These are phyloP conservation scores for Oreochromis mossambicus DNA, from an alignment of 2,797 vertebrate genomes.

Conservation along the genomic window DNA sequence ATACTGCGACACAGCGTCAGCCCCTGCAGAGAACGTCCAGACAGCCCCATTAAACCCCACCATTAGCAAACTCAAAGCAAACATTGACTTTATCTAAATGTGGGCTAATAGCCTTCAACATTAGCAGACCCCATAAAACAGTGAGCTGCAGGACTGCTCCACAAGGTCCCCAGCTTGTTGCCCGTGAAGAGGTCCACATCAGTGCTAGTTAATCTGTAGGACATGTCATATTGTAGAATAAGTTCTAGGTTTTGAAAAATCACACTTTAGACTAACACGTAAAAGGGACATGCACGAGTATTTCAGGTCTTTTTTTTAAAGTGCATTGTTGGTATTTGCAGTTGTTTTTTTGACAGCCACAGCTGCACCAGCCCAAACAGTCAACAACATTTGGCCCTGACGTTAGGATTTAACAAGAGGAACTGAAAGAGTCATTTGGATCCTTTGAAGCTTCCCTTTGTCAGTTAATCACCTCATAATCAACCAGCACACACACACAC, in stretches of 20 bases:
- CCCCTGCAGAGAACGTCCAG: constrained; percentile 48
- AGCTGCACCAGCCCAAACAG: not conserved
- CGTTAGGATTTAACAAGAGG: constrained; percentile 56
- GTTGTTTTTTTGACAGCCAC: not conserved
- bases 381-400: constrained; percentile 41
- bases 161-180: not conserved
- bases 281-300: not conserved
- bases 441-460: constrained; percentile 46
- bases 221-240: not conserved
- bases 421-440: constrained; percentile 29
- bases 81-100: constrained; percentile 69
- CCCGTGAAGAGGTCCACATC: not conserved
- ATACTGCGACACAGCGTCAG: not conserved
- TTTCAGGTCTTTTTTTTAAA: not conserved
- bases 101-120: constrained; percentile 56
- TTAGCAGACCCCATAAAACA: constrained; percentile 57
- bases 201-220: not conserved
- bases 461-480: constrained; percentile 49
- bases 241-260: not conserved
- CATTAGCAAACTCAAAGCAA: constrained; percentile 66
- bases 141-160: not conserved
- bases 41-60: constrained; percentile 48
- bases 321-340: not conserved
- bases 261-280: not conserved
- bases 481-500: not conserved